These are phyloP conservation scores for Cyclina sinensis DNA, from an alignment of 1,140 invertebrate species.

Conservation along the genomic window DNA sequence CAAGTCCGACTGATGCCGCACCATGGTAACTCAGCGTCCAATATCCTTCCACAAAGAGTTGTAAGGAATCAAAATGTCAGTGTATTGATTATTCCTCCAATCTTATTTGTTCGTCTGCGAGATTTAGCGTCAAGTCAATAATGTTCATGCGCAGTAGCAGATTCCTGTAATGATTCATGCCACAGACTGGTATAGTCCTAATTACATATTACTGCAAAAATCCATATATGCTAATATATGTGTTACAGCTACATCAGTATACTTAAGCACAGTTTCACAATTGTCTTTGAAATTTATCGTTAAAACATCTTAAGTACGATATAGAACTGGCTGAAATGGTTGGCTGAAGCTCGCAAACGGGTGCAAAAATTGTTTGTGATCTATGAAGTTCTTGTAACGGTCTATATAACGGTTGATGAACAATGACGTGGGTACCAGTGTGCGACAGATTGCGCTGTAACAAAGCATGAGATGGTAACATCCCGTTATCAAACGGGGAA, in stretches of 20 bases:
- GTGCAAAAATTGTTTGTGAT: background rate
- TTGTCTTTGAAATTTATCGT: too few species aligned
- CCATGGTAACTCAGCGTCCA: constrained; percentile 40
- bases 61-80: constrained; percentile 32
- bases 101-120: constrained; percentile 36
- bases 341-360: background rate
- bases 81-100: constrained; percentile 47
- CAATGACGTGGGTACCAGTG: constrained; percentile 39
- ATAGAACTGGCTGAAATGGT: too few species aligned
- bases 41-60: background rate
- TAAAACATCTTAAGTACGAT: too few species aligned
- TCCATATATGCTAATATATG: constrained; percentile 52
- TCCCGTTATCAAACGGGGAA: constrained; percentile 18
- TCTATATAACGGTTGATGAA: constrained; percentile 58
- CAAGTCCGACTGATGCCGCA: constrained; percentile 51
- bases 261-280: background rate
- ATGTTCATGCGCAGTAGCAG: constrained; percentile 23
- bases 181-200: background rate
- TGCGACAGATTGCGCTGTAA: constrained; percentile 50
- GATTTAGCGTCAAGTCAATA: constrained; percentile 6
- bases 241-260: background rate
- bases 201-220: constrained; percentile 53
- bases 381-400: constrained; percentile 37
- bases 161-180: constrained; percentile 27
- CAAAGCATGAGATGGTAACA: constrained; percentile 21